Percentiles rank a stretch among this genome's conserved stretches.
phyloP scores from a whole-genome alignment of 2,888 invertebrate species.

The Epirrita christyi region DNA sequence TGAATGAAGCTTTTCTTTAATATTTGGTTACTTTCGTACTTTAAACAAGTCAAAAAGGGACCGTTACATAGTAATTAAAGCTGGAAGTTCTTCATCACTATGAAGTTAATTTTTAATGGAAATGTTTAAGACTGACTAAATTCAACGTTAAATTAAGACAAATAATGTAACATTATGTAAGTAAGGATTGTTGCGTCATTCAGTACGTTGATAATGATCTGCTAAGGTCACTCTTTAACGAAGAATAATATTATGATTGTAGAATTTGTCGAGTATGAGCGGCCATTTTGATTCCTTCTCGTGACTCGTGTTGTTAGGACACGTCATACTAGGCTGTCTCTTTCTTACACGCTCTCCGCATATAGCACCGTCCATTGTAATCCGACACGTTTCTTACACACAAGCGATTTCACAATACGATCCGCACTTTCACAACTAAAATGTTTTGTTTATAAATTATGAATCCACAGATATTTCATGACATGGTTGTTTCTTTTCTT shows the following conservation, averaged over 20 bases:
- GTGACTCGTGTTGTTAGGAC: constrained; percentile 80
- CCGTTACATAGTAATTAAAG: constrained; percentile 50
- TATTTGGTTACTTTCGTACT: constrained; percentile 1
- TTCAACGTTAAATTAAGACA: constrained; percentile 17
- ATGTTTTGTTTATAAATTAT: constrained; percentile 81
- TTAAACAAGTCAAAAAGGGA: background rate
- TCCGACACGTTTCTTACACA: constrained; percentile 83
- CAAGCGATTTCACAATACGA: constrained; percentile 84
- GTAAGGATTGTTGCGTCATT: constrained; percentile 75
- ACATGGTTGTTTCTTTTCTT: constrained; percentile 80
- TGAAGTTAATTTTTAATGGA: constrained; percentile 50
- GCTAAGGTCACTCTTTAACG: constrained; percentile 82
- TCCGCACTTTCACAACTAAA: constrained; percentile 84
- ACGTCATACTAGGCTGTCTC: constrained; percentile 80
- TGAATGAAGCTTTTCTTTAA: constrained; percentile 8
- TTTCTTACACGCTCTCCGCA: constrained; percentile 80
- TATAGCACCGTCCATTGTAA: constrained; percentile 86
- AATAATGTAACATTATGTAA: constrained; percentile 14
- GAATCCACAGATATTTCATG: constrained; percentile 82
- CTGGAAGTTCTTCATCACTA: constrained; percentile 34
- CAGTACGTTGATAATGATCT: constrained; percentile 82
- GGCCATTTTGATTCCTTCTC: constrained; percentile 83
- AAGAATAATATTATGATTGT: constrained; percentile 85
- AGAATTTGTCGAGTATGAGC: constrained; percentile 65
- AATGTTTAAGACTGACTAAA: constrained; percentile 50